phyloP scores from a whole-genome alignment of 2,888 invertebrate species.

The Dasypogon diadema region DNA sequence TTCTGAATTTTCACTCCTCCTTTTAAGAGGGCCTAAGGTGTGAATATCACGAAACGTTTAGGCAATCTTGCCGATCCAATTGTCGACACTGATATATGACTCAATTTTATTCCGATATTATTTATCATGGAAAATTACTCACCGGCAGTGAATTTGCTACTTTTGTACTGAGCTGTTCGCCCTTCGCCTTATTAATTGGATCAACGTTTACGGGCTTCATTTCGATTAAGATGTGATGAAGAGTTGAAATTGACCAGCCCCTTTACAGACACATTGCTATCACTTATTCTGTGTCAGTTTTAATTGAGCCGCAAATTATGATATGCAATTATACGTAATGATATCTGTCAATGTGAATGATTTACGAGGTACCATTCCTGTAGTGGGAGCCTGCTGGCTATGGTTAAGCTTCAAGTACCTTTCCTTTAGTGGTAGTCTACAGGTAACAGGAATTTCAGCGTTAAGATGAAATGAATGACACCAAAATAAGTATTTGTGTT shows the following conservation, averaged over 20 bases:
- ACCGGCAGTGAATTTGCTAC: slow-evolving; percentile 27
- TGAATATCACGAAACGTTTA: slow-evolving; percentile 9
- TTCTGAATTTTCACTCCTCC: too few relatives aligned
- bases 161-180: slow-evolving; percentile 8
- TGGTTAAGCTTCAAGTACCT: slow-evolving; percentile 24
- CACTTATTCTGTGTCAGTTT: slow-evolving; percentile 50
- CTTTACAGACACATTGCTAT: slow-evolving; percentile 32
- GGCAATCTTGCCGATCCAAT: slow-evolving; percentile 16
- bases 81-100: slow-evolving; percentile 36
- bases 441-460: neutral
- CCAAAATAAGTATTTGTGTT: neutral
- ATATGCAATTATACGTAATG: slow-evolving; percentile 52
- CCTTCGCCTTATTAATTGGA: slow-evolving; percentile 32
- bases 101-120: slow-evolving; percentile 17
- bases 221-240: slow-evolving; percentile 45
- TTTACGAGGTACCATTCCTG: slow-evolving; percentile 30
- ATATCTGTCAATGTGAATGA: slow-evolving; percentile 51
- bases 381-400: neutral
- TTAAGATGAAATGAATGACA: neutral
- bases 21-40: neutral
- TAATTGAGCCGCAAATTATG: slow-evolving; percentile 54
- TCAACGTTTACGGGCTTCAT: slow-evolving; percentile 30
- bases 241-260: slow-evolving; percentile 31
- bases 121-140: slow-evolving; percentile 39
- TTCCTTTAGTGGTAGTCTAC: neutral